These are phyloP conservation scores for Tetraneura akinire DNA, from an alignment of 1,140 invertebrate species.

Conservation along the genomic window DNA sequence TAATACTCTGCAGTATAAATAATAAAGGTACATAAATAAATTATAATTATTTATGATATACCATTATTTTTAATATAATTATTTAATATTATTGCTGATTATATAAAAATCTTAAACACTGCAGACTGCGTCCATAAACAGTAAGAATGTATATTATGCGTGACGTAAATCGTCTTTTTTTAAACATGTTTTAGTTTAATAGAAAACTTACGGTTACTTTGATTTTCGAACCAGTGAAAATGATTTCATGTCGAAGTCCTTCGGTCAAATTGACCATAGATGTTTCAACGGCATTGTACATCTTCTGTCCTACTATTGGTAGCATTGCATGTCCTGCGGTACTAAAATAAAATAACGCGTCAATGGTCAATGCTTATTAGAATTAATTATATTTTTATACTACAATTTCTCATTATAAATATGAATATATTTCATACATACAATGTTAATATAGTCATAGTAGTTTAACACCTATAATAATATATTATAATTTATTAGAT, in stretches of 20 bases:
- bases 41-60: too few species aligned
- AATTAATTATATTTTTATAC: too few species aligned
- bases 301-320: background rate
- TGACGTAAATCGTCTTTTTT: too few species aligned
- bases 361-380: too few species aligned
- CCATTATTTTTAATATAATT: background rate
- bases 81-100: background rate
- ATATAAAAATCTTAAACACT: background rate
- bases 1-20: constrained; percentile 33
- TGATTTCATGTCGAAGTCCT: constrained; percentile 10
- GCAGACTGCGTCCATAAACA: background rate
- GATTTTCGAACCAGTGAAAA: background rate
- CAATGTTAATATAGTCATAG: too few species aligned
- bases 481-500: too few species aligned
- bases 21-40: too few species aligned
- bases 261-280: constrained; percentile 24
- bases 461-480: too few species aligned
- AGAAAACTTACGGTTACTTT: constrained; percentile 33
- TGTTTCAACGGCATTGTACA: constrained; percentile 28
- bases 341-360: constrained; percentile 16
- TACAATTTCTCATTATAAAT: too few species aligned
- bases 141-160: background rate
- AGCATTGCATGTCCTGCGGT: constrained; percentile 6
- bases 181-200: too few species aligned
- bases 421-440: too few species aligned